phyloP scores from a whole-genome alignment of 2,113 vertebrate genomes.

The Callorhinus ursinus region DNA sequence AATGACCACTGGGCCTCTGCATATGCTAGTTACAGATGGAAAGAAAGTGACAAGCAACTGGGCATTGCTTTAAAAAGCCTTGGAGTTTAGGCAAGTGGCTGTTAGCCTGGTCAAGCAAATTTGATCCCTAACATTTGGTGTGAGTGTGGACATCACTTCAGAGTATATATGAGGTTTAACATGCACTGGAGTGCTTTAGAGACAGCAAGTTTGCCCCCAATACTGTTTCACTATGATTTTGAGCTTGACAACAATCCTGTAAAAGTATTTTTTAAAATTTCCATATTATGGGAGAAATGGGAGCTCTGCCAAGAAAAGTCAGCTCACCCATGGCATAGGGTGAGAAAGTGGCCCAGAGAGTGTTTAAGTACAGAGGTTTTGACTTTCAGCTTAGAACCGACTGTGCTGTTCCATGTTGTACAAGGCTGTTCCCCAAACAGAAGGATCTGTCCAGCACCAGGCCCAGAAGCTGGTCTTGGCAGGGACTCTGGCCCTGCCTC shows the following conservation, averaged over 20 bases:
- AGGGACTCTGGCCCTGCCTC: too few species aligned
- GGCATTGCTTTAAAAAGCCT: not conserved
- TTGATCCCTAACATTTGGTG: not conserved
- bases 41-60: not conserved
- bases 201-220: not conserved
- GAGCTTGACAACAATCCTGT: not conserved
- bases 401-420: too few species aligned
- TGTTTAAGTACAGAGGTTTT: not conserved
- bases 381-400: not conserved
- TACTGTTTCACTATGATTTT: not conserved
- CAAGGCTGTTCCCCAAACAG: not conserved
- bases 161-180: too few species aligned
- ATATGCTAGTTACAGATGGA: not conserved
- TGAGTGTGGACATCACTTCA: not conserved
- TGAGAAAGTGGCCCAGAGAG: too few species aligned
- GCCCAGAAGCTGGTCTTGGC: not conserved
- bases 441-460: not conserved
- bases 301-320: not conserved
- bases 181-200: not conserved
- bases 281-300: not conserved
- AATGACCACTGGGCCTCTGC: slow-evolving; percentile 57
- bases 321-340: rapidly evolving
- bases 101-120: not conserved
- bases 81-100: not conserved
- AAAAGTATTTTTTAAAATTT: not conserved